Conservation (phyloP, 2,797 vertebrate species). For the Cheirogaleus major region DNA sequence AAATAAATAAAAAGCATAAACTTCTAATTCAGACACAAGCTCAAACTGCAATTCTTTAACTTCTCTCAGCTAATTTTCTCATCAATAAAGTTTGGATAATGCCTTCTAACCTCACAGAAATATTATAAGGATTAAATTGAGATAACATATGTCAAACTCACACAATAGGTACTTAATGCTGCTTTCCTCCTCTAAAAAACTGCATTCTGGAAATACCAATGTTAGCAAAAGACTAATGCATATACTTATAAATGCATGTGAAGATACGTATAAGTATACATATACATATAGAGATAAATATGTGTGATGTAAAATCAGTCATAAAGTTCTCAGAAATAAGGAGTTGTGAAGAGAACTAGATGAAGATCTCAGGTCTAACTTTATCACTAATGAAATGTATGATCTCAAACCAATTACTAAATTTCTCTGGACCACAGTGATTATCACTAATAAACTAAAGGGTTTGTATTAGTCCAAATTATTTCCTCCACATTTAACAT, state of each 20-base stretch:
- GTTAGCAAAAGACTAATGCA: not conserved
- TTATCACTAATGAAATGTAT: not conserved
- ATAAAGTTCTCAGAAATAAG: not conserved
- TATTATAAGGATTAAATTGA: not conserved
- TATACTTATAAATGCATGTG: not conserved
- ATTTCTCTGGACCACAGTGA: not conserved
- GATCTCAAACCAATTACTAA: not conserved
- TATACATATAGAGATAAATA: not conserved
- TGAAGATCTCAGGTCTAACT: not conserved
- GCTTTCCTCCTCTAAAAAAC: not conserved
- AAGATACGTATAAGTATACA: not conserved
- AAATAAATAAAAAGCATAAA: not conserved
- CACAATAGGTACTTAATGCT: not conserved
- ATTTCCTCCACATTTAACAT: not conserved
- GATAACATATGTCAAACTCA: not conserved
- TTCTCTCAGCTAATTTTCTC: not conserved
- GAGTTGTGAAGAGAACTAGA: not conserved
- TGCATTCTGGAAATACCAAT: not conserved
- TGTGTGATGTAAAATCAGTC: not conserved
- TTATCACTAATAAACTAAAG: not conserved
- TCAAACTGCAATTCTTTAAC: not conserved
- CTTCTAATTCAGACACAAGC: not conserved
- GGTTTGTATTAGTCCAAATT: not conserved
- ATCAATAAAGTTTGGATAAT: not conserved
- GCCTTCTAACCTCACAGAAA: not conserved